Evolutionary conservation across 1,140 invertebrate species (phyloP).

Genomic region (Drosophila takahashii): DNA sequence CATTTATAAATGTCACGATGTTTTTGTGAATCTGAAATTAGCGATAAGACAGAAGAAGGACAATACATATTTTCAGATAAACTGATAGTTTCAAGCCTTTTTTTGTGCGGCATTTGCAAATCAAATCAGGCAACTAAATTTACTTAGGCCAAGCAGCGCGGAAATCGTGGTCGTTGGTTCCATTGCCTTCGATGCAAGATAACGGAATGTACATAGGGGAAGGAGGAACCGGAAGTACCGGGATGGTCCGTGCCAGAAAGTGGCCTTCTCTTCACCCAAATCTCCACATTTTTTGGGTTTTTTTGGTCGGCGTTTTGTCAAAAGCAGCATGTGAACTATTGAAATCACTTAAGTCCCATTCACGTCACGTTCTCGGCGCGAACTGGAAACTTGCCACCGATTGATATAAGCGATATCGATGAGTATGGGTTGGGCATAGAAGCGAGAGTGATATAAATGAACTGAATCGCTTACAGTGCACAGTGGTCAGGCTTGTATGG

Average conservation of each 20-base stretch:
- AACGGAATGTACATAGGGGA: slow-evolving; percentile 17
- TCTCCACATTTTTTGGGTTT: slow-evolving; percentile 3
- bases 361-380: slow-evolving; percentile 68
- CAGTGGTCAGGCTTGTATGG: no score
- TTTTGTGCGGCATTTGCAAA: slow-evolving; percentile 56
- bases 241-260: slow-evolving; percentile 39
- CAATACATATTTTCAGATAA: slow-evolving; percentile 24
- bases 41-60: neutral
- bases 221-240: slow-evolving; percentile 47
- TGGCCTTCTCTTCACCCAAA: neutral
- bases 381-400: slow-evolving; percentile 67
- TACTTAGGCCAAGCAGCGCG: slow-evolving; percentile 56
- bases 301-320: slow-evolving; percentile 68
- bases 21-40: slow-evolving; percentile 2
- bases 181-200: slow-evolving; percentile 33
- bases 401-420: slow-evolving; percentile 69
- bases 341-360: slow-evolving; percentile 82
- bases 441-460: slow-evolving; percentile 52
- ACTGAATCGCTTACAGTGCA: slow-evolving; percentile 49
- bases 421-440: slow-evolving; percentile 19
- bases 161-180: slow-evolving; percentile 56
- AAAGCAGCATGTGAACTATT: slow-evolving; percentile 82
- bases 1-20: no score
- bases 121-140: slow-evolving; percentile 62
- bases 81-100: slow-evolving; percentile 74